Percentiles rank a stretch among this genome's conserved stretches.
phyloP scores from a whole-genome alignment of 2,888 invertebrate species.

The Ichneumon xanthorius region DNA sequence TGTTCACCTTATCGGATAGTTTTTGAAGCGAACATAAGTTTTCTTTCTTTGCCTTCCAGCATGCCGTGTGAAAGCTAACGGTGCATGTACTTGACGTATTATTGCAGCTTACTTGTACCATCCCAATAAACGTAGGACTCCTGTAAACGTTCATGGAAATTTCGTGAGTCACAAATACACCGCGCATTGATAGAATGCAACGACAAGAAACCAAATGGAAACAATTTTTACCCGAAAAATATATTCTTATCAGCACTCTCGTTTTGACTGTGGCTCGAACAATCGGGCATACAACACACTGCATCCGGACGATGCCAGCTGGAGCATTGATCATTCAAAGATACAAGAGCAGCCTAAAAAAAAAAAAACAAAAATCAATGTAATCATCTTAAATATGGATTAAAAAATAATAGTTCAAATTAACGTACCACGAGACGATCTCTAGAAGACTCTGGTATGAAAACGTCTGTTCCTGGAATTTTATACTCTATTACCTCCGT shows the following conservation, averaged over 20 bases:
- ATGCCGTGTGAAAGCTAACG: conserved; percentile 75
- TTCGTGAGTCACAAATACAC: conserved; percentile 12
- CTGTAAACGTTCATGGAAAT: conserved; percentile 65
- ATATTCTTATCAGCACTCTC: conserved; percentile 73
- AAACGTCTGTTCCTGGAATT: conserved; percentile 73
- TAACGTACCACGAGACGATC: conserved; percentile 69
- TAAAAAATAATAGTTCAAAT: background rate
- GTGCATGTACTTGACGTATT: conserved; percentile 72
- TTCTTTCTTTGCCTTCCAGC: conserved; percentile 78
- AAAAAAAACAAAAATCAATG: conserved; percentile 9
- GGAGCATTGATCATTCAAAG: conserved; percentile 70
- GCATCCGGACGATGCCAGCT: conserved; percentile 77
- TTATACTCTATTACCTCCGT: conserved; percentile 59
- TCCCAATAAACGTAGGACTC: conserved; percentile 77
- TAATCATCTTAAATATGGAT: background rate
- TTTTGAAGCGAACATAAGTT: conserved; percentile 68
- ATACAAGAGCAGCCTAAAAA: conserved; percentile 67
- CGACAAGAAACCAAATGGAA: background rate
- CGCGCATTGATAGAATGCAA: background rate
- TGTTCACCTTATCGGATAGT: conserved; percentile 75
- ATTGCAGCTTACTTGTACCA: conserved; percentile 75
- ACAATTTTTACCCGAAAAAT: conserved; percentile 73
- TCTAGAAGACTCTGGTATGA: conserved; percentile 70
- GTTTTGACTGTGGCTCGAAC: conserved; percentile 67
- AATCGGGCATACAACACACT: conserved; percentile 73